These are phyloP conservation scores for Eudorcas thomsonii DNA, from an alignment of 2,113 vertebrate species.

Conservation along the genomic window DNA sequence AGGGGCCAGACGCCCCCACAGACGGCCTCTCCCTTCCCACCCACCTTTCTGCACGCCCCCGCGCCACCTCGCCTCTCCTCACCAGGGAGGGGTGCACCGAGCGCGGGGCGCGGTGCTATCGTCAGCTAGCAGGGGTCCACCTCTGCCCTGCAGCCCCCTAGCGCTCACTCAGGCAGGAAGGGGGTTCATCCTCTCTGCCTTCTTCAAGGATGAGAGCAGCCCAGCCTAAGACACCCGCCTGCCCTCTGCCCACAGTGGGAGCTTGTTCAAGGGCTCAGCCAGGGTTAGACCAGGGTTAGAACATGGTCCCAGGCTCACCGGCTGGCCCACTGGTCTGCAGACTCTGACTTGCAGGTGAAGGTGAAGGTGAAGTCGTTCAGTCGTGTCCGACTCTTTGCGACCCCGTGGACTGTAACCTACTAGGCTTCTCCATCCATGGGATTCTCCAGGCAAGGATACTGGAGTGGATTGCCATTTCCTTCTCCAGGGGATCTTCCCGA, in stretches of 20 bases:
- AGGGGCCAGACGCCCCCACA: not conserved
- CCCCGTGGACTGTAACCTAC: no score
- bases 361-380: no score
- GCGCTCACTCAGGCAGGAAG: not conserved
- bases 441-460: no score
- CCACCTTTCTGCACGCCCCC: not conserved
- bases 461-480: no score
- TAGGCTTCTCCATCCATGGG: no score
- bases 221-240: accelerated
- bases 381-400: no score
- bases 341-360: not conserved
- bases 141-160: not conserved
- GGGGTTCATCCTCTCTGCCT: not conserved
- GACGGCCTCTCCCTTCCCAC: not conserved
- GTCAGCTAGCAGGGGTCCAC: not conserved
- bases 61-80: not conserved
- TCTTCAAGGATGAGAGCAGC: not conserved
- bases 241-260: not conserved
- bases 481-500: no score
- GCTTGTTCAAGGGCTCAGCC: not conserved
- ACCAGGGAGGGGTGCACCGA: not conserved
- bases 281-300: not conserved
- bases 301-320: not conserved
- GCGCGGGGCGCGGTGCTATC: not conserved
- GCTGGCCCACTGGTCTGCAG: not conserved